Evolutionary conservation across 2,797 vertebrate species (phyloP), one percentile per base, ranked within the genome.

Genomic region (Ctenochaetus hawaiiensis): DNA sequence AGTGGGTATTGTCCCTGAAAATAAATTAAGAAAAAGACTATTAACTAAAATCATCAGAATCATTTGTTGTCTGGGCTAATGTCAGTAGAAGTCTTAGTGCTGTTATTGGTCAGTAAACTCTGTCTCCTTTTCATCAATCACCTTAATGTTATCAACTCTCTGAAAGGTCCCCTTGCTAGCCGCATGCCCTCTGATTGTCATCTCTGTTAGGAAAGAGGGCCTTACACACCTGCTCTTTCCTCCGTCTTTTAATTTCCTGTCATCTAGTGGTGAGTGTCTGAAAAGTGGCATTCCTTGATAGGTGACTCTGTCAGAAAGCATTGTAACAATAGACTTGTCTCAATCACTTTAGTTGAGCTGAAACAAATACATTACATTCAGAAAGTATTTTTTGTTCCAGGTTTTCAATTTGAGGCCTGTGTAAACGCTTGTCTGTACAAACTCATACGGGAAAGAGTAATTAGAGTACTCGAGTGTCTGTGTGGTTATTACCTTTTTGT

Each of bases 201-300:
- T 90, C 83, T 20, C 82, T 76, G 83, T 76, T 72, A 67, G 65
- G 70, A 80, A 78, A 80, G 72, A 87, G 78, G 57, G 44, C 57
- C 71, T 89, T 66, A 82, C 26, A 13, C 67, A 47, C 64, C 71
- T 44, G 37, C 86, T 78, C 70, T 82, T 53, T 66, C 79, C 76
- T 65, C 67, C 34, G 45, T 71, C 66, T 85, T 93, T 95, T 94
- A 89, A 94, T 95, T 93, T 95, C 94, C 94, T 95, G 92, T 91
- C 85, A 86, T 92, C 80, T 86, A 37, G 67, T 60, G 57, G 9
- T 59, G 72, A 83, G 68, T 5, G 26, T 75, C 52, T 85, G 78
- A 71, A 82, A 81, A 80, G 75, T 80, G 45, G 17, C 63, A 69
- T 84, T 85, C 3, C 41, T 72, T 65, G 49, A 75, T 77, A 62